Conservation (phyloP, 2,888 invertebrate species). For the Blastobasis adustella region DNA sequence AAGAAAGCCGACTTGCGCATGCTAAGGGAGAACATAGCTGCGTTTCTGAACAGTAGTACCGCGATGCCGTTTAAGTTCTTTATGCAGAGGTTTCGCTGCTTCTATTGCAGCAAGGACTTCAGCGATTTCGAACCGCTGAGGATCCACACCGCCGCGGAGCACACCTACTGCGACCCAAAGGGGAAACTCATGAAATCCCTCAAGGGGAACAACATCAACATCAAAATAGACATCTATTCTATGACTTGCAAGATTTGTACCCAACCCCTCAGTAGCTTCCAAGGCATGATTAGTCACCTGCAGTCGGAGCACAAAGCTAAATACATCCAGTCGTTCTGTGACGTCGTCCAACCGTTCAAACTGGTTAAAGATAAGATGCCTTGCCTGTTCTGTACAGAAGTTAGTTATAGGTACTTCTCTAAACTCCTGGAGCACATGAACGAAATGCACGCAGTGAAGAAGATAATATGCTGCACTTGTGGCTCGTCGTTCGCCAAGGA, state of each 20-base stretch:
- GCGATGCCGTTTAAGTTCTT: slow-evolving; percentile 36
- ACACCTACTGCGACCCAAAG: slow-evolving; percentile 19
- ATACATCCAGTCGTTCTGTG: slow-evolving; percentile 21
- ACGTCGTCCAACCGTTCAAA: slow-evolving; percentile 23
- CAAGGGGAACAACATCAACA: slow-evolving; percentile 20
- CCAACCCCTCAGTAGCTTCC: slow-evolving; percentile 16
- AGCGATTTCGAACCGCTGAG: slow-evolving; percentile 21
- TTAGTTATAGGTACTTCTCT: slow-evolving; percentile 24
- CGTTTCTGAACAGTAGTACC: slow-evolving; percentile 26
- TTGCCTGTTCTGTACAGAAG: slow-evolving; percentile 22
- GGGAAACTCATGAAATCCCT: slow-evolving; percentile 21
- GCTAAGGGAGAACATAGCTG: slow-evolving; percentile 18
- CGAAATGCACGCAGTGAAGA: slow-evolving; percentile 22
- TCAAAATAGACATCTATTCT: slow-evolving; percentile 26
- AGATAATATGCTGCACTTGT: slow-evolving; percentile 27
- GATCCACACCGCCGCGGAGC: slow-evolving; percentile 20
- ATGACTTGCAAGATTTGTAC: slow-evolving; percentile 28
- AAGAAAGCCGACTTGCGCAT: slow-evolving; percentile 2
- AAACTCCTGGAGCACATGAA: slow-evolving; percentile 29
- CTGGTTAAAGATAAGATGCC: slow-evolving; percentile 23
- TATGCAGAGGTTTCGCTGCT: slow-evolving; percentile 32
- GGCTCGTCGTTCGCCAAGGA: slow-evolving; percentile 24
- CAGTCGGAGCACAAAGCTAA: slow-evolving; percentile 20
- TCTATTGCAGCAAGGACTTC: slow-evolving; percentile 30
- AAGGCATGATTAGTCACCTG: slow-evolving; percentile 23